Evolutionary conservation across 2,888 invertebrate genomes (phyloP).

Genomic region (Leucoma salicis): DNA sequence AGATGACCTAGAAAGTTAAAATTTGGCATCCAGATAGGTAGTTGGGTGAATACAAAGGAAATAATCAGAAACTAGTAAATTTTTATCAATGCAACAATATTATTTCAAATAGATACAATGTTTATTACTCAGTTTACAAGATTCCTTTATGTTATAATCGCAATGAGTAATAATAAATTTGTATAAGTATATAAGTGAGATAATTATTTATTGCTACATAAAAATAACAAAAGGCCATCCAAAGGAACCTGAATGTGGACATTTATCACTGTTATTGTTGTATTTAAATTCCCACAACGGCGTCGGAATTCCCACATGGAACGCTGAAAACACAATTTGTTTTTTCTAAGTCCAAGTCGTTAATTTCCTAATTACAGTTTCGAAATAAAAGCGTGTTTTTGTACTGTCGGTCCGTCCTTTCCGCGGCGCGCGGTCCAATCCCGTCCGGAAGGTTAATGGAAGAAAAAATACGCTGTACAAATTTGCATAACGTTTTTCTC

Average conservation of each 20-base stretch:
- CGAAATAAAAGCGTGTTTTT: slow-evolving; percentile 73
- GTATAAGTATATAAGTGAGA: no score
- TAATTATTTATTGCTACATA: no score
- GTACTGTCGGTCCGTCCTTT: slow-evolving; percentile 57
- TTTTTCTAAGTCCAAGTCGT: slow-evolving; percentile 67
- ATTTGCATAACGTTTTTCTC: slow-evolving; percentile 80
- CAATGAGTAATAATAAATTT: no score
- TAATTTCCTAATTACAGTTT: slow-evolving; percentile 80
- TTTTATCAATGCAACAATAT: no score
- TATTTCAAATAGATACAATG: no score
- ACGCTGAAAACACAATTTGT: slow-evolving; percentile 65
- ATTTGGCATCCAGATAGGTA: no score
- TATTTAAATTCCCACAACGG: slow-evolving; percentile 52
- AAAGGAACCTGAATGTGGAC: slow-evolving; percentile 4
- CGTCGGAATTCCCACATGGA: slow-evolving; percentile 56
- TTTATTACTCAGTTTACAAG: no score
- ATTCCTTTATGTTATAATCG: no score
- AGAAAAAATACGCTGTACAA: slow-evolving; percentile 80
- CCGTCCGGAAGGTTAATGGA: slow-evolving; percentile 73
- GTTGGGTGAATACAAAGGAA: no score
- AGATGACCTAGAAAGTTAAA: no score
- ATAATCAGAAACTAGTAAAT: no score
- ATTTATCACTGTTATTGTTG: slow-evolving; percentile 40
- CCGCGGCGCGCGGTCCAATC: slow-evolving; percentile 47
- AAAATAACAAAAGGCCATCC: neutral